phyloP scores from a whole-genome alignment of 2,888 invertebrate genomes.

The Drosophila infuscata region DNA sequence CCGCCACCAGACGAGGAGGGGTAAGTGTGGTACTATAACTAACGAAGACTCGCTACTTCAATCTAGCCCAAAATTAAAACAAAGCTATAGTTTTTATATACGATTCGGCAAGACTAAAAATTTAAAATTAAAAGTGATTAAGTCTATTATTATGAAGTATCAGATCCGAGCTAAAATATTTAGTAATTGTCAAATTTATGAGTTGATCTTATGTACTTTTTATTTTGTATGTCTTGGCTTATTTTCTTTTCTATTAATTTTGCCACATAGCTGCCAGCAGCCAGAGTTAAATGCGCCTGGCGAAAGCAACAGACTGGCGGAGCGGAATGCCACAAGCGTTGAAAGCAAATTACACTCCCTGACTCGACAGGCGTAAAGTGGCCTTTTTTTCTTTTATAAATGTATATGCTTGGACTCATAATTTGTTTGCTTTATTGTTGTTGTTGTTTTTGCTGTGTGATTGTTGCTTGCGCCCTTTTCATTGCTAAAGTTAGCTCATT shows the following conservation, averaged over 20 bases:
- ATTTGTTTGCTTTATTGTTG: slow-evolving; percentile 35
- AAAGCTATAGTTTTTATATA: slow-evolving; percentile 7
- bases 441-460: slow-evolving; percentile 28
- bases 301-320: slow-evolving; percentile 51
- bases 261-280: slow-evolving; percentile 50
- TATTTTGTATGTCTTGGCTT: slow-evolving; percentile 50
- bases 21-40: slow-evolving; percentile 49
- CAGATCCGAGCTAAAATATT: not conserved
- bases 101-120: slow-evolving; percentile 18
- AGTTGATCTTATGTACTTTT: slow-evolving; percentile 37
- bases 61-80: slow-evolving; percentile 2
- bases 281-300: slow-evolving; percentile 57
- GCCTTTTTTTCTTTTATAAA: slow-evolving; percentile 50
- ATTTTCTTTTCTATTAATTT: slow-evolving; percentile 45
- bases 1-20: slow-evolving; percentile 82
- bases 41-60: not conserved
- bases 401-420: slow-evolving; percentile 4
- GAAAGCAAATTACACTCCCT: slow-evolving; percentile 57
- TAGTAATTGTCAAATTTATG: slow-evolving; percentile 22
- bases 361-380: slow-evolving; percentile 77
- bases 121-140: not conserved
- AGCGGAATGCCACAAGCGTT: slow-evolving; percentile 53
- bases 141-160: not conserved
- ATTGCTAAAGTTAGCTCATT: slow-evolving; percentile 27
- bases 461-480: slow-evolving; percentile 39